phyloP scores from a whole-genome alignment of 1,140 invertebrate genomes.

The Lamellibrachia luymesi region DNA sequence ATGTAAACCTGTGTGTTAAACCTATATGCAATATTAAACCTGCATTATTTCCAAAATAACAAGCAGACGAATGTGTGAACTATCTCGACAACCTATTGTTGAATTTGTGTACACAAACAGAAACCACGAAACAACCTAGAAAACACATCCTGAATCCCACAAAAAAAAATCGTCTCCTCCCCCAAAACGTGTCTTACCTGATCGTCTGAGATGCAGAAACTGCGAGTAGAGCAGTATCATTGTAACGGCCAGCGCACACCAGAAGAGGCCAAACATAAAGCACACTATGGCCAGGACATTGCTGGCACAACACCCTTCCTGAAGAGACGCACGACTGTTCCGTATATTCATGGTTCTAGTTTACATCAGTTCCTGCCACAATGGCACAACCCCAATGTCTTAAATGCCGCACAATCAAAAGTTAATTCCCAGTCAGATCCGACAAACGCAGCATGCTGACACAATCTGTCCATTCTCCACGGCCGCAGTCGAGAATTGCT shows the following conservation, averaged over 20 bases:
- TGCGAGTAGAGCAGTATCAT: slow-evolving; percentile 26
- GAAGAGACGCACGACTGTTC: neutral
- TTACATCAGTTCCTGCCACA: neutral
- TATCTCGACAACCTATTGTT: neutral
- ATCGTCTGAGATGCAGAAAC: slow-evolving; percentile 16
- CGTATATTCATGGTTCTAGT: neutral
- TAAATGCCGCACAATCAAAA: neutral
- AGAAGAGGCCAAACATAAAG: slow-evolving; percentile 21
- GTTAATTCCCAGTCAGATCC: neutral
- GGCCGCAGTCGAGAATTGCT: neutral
- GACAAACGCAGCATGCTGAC: neutral
- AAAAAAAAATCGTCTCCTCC: neutral
- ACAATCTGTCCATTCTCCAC: slow-evolving; percentile 4
- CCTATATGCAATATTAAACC: neutral
- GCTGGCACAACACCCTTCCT: slow-evolving; percentile 7
- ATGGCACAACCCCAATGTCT: neutral
- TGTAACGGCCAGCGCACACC: slow-evolving; percentile 15
- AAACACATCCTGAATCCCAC: neutral
- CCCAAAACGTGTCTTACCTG: neutral
- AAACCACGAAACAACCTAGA: neutral
- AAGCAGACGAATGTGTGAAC: neutral
- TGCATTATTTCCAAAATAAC: neutral
- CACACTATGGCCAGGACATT: slow-evolving; percentile 17
- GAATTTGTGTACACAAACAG: neutral
- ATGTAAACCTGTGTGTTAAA: neutral